Evolutionary conservation across 2,888 invertebrate species (phyloP).

Genomic region (Mesodorylaimus sp.): DNA sequence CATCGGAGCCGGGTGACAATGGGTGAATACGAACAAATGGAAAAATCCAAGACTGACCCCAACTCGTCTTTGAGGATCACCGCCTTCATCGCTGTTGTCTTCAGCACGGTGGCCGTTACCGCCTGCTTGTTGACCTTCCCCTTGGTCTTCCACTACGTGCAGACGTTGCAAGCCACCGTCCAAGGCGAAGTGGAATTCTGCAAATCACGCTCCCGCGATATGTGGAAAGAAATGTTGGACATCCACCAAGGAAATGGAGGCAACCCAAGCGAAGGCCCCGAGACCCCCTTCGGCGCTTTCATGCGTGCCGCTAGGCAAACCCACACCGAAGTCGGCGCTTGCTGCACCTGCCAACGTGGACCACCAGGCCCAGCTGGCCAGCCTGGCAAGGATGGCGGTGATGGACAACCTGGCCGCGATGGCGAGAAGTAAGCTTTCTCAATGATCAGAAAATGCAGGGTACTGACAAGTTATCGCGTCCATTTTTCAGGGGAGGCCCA

Average conservation of each 20-base stretch:
- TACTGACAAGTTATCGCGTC: too few relatives aligned
- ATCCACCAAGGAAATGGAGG: slow-evolving; percentile 4
- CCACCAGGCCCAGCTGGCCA: slow-evolving; percentile 17
- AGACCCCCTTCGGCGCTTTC: neutral
- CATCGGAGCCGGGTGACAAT: too few relatives aligned
- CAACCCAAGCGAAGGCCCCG: neutral
- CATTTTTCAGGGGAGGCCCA: slow-evolving; percentile 2
- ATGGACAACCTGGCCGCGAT: slow-evolving; percentile 1
- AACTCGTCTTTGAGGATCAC: slow-evolving; percentile 15
- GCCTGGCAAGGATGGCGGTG: slow-evolving; percentile 13
- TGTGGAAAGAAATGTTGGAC: slow-evolving; percentile 7
- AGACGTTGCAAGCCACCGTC: slow-evolving; percentile 27
- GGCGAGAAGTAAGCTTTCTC: slow-evolving; percentile 4
- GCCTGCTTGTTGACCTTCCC: slow-evolving; percentile 27
- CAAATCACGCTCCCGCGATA: slow-evolving; percentile 8
- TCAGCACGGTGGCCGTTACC: slow-evolving; percentile 25
- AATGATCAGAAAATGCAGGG: too few relatives aligned
- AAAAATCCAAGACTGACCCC: neutral
- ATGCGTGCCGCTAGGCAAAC: slow-evolving; percentile 1
- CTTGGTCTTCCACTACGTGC: slow-evolving; percentile 29
- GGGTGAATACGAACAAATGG: slow-evolving; percentile 6
- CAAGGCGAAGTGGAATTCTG: slow-evolving; percentile 15
- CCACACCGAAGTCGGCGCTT: neutral
- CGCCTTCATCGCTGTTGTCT: slow-evolving; percentile 20
- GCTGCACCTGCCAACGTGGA: slow-evolving; percentile 16